These are phyloP conservation scores for Coremacera marginata DNA, from an alignment of 2,888 invertebrate species.

Conservation along the genomic window DNA sequence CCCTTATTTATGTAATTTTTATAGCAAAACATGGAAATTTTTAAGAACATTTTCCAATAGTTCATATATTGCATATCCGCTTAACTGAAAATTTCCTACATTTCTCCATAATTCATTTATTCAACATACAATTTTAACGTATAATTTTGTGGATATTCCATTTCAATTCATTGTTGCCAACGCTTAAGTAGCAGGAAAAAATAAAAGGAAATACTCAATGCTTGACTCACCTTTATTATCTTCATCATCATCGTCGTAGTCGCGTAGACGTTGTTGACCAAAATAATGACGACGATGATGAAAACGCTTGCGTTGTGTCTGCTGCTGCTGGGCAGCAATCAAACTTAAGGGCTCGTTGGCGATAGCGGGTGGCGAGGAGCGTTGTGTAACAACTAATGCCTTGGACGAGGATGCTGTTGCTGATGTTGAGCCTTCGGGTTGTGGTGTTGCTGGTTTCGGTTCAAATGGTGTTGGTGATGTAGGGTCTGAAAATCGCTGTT, in stretches of 20 bases:
- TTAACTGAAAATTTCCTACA: too few relatives aligned
- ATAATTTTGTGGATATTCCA: neutral
- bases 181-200: too few relatives aligned
- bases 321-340: conserved; percentile 38
- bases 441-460: conserved; percentile 46
- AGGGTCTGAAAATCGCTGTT: conserved; percentile 26
- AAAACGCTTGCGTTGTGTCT: conserved; percentile 57
- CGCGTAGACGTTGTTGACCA: conserved; percentile 55
- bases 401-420: conserved; percentile 17
- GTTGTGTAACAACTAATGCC: conserved; percentile 5
- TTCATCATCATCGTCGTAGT: conserved; percentile 42
- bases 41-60: too few relatives aligned
- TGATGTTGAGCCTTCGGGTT: conserved; percentile 54
- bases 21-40: too few relatives aligned
- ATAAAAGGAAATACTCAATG: neutral
- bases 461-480: conserved; percentile 41
- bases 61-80: too few relatives aligned
- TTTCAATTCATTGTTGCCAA: neutral
- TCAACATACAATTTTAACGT: too few relatives aligned
- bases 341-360: conserved; percentile 55
- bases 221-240: conserved; percentile 53
- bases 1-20: too few relatives aligned
- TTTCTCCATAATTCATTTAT: too few relatives aligned
- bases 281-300: conserved; percentile 67
- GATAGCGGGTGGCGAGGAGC: neutral